Evolutionary conservation across 2,888 invertebrate genomes (phyloP).

Genomic region (Phortica okadai): DNA sequence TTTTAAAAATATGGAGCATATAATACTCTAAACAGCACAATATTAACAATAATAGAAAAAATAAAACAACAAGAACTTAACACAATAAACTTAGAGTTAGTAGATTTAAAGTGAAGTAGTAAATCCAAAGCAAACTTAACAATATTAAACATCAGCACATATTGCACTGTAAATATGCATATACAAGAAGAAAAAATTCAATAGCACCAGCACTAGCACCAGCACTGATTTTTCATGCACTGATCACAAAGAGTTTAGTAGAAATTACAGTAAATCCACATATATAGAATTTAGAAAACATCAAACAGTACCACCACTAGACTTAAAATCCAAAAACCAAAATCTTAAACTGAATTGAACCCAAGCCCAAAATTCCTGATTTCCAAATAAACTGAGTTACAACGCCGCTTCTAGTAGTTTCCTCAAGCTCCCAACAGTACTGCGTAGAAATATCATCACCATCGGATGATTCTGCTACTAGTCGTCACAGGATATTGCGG

Average conservation of each 20-base stretch:
- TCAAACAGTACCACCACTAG: slow-evolving; percentile 40
- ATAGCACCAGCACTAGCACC: slow-evolving; percentile 17
- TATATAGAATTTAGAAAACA: slow-evolving; percentile 36
- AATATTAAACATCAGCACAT: slow-evolving; percentile 47
- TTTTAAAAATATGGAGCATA: slow-evolving; percentile 13
- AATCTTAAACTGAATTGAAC: slow-evolving; percentile 34
- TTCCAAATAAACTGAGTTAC: slow-evolving; percentile 11
- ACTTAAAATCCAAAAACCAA: slow-evolving; percentile 48
- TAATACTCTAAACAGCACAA: slow-evolving; percentile 35
- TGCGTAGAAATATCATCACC: slow-evolving; percentile 36
- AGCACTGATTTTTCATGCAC: slow-evolving; percentile 12
- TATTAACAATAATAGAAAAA: slow-evolving; percentile 51
- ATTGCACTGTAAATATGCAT: slow-evolving; percentile 68
- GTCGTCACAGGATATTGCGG: slow-evolving; percentile 53
- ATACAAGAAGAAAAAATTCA: slow-evolving; percentile 26
- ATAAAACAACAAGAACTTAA: slow-evolving; percentile 50
- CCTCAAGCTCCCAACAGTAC: slow-evolving; percentile 43
- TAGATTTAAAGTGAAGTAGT: slow-evolving; percentile 51
- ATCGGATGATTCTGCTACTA: slow-evolving; percentile 43
- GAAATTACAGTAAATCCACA: slow-evolving; percentile 8
- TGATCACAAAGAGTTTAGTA: not conserved
- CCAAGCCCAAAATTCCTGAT: slow-evolving; percentile 35
- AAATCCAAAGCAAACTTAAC: slow-evolving; percentile 45
- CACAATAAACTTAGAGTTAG: slow-evolving; percentile 47
- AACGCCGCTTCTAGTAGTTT: slow-evolving; percentile 43